Percentiles rank a stretch among this genome's conserved stretches.
These are phyloP conservation scores for Heliconius hewitsoni DNA, from an alignment of 1,140 invertebrate species.

Conservation along the genomic window DNA sequence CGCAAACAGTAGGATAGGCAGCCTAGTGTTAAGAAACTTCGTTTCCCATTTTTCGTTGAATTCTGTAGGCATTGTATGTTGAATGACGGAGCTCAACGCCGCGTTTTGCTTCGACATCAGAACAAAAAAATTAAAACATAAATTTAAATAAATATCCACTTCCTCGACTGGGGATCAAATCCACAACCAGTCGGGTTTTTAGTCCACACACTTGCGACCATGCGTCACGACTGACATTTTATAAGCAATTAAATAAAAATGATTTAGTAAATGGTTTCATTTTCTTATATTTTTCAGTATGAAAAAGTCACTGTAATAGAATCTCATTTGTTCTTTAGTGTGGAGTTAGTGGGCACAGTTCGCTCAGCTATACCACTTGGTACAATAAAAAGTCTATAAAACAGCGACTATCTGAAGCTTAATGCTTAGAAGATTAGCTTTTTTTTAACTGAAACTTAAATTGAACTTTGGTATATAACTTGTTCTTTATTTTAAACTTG, in stretches of 20 bases:
- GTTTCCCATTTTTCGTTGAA: no score
- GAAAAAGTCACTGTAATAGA: not conserved
- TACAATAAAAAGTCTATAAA: constrained; percentile 22
- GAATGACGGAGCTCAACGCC: no score
- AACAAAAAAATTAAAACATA: no score
- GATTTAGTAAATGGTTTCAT: not conserved
- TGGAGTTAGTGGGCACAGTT: constrained; percentile 3
- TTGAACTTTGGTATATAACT: not conserved
- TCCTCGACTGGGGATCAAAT: no score
- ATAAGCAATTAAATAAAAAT: not conserved
- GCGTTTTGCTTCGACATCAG: no score
- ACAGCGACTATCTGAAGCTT: not conserved
- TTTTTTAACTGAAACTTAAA: constrained; percentile 1
- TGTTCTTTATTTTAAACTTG: not conserved
- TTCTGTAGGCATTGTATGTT: no score
- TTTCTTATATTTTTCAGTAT: not conserved
- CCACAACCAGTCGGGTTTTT: no score
- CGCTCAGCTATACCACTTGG: constrained; percentile 16
- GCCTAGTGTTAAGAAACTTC: no score
- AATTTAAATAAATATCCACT: no score
- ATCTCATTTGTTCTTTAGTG: not conserved
- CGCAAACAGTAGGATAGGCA: no score
- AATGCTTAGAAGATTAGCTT: constrained; percentile 14
- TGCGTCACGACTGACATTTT: not conserved
- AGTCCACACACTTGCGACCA: not conserved